phyloP scores from a whole-genome alignment of 1,140 invertebrate species.

The Pissodes strobi region DNA sequence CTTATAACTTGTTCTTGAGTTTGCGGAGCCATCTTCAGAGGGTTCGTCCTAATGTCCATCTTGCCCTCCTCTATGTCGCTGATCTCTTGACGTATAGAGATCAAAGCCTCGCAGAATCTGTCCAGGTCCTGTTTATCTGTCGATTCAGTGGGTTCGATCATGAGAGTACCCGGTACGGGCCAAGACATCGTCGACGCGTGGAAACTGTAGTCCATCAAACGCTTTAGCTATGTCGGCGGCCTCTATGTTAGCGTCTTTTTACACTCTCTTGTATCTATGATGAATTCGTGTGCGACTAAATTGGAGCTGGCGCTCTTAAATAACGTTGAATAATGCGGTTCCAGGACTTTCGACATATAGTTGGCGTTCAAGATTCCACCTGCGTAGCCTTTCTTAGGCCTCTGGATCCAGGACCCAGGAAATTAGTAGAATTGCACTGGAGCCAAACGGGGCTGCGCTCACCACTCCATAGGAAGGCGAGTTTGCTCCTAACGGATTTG shows the following conservation, averaged over 20 bases:
- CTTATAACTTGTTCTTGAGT: conserved; percentile 84
- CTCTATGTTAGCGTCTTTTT: conserved; percentile 95
- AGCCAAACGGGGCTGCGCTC: conserved; percentile 93
- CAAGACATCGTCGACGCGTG: conserved; percentile 99
- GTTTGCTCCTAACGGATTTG: conserved; percentile 72
- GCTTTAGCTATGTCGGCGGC: conserved; percentile 96
- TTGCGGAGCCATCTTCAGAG: conserved; percentile 97
- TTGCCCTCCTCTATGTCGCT: conserved; percentile 88
- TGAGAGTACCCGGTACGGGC: conserved; percentile 94
- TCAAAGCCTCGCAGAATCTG: conserved; percentile 93
- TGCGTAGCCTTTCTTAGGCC: conserved; percentile 92
- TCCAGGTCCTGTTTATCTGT: conserved; percentile 96
- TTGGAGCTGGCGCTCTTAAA: conserved; percentile 80
- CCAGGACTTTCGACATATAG: conserved; percentile 92
- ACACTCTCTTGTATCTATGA: conserved; percentile 91
- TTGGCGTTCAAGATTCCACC: conserved; percentile 98
- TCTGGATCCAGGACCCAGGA: conserved; percentile 95
- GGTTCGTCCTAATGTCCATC: conserved; percentile 85
- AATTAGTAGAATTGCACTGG: conserved; percentile 94
- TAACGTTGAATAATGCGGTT: conserved; percentile 87
- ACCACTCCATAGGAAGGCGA: conserved; percentile 83
- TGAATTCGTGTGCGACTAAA: conserved; percentile 96
- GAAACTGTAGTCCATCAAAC: conserved; percentile 97
- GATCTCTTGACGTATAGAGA: conserved; percentile 93
- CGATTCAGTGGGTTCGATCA: conserved; percentile 99